Conservation (phyloP, 2,113 vertebrate species). For the Sula dactylatra region DNA sequence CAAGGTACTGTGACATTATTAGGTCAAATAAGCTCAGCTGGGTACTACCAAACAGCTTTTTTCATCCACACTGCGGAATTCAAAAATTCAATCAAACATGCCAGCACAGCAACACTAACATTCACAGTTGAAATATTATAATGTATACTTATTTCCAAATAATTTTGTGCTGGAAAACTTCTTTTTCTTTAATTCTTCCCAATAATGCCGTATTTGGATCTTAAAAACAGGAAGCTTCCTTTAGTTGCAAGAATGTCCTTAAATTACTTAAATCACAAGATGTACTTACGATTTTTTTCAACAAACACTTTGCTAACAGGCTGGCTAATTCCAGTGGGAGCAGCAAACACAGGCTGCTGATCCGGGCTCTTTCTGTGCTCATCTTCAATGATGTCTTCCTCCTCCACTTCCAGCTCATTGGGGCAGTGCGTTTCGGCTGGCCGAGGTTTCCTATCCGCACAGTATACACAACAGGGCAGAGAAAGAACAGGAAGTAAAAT, state of each 20-base stretch:
- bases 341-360: slow-evolving; percentile 84
- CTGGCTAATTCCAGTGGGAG: slow-evolving; percentile 86
- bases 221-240: neutral
- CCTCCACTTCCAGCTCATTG: slow-evolving; percentile 85
- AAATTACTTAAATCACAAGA: neutral
- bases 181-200: neutral
- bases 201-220: neutral
- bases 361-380: slow-evolving; percentile 67
- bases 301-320: slow-evolving; percentile 92
- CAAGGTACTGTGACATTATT: neutral
- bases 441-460: slow-evolving; percentile 79
- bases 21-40: neutral
- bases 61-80: neutral
- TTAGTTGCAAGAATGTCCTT: neutral
- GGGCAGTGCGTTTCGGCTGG: slow-evolving; percentile 71
- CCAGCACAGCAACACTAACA: neutral
- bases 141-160: neutral
- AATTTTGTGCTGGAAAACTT: neutral
- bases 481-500: neutral
- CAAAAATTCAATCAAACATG: neutral
- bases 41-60: neutral
- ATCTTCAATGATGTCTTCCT: slow-evolving; percentile 89
- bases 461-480: neutral
- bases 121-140: neutral
- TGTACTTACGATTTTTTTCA: slow-evolving; percentile 89